Evolutionary conservation across 1,140 invertebrate genomes (phyloP), one percentile per base, ranked within the genome.

Genomic region (Eupristina koningsbergeri): DNA sequence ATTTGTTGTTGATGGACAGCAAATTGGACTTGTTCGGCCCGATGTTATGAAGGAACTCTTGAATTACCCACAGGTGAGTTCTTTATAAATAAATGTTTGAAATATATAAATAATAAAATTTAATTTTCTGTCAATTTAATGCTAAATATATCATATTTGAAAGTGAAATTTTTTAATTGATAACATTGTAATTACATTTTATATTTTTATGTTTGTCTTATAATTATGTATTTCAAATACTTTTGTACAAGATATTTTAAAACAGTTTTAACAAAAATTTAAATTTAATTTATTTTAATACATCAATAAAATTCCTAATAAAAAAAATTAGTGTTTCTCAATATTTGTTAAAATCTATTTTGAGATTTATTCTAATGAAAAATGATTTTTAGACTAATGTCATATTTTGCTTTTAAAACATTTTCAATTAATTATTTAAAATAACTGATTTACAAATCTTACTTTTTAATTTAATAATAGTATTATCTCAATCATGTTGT

Each of bases 21-120:
- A 98, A 94, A 96, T 98, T 73, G 97, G 98, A 63, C 93, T 98
- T 64, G 94, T 98, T 81, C 94, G 95, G 89, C 95, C 95, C 34
- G 95, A 97, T 93, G 95, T 98, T 61, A 93, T 96, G 89, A 94
- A 95, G 89, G 94, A 97, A 89, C 93, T 98, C 81, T 93, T 96
- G 69, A 94, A 94, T 90, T 97, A 96, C 91, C 96, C 97, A 47
- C 95, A 98, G 93, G 96, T 97, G 87, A 61, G 41, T 34, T 53
- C 15, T 69, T 36, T 31, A 1, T 5, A 36, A 71, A 71, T n/a
- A 29, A 53, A 36, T 69, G n/a, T 34, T 17, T 41, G 7, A 73
- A 58, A n/a, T n/a, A n/a, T n/a, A n/a, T n/a, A n/a, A 15, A 71
- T 13, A 22, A 45, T 61, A 61, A 26, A 77, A 53, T 61, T 6